Evolutionary conservation across 2,113 vertebrate species (phyloP), one percentile per base, ranked within the genome.

Genomic region (Fulmarus glacialis): DNA sequence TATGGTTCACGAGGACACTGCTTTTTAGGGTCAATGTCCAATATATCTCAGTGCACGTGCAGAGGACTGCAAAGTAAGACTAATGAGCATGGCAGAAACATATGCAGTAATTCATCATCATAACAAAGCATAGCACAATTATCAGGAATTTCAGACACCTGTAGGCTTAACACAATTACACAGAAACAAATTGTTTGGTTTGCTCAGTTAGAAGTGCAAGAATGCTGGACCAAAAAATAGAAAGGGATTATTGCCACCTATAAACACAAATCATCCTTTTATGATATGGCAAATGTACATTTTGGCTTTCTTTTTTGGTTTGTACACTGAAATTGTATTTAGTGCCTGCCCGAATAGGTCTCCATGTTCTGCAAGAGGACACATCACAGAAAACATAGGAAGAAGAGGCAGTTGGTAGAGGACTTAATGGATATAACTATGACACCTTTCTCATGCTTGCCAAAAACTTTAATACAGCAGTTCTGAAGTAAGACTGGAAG

Each of bases 71-170:
- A 72, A 90, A 93, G 47, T n/a, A 82, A 89, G 56, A 96, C 89
- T 97, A 97, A 97, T 82, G 87, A 93, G 50, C 48, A 36, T 66
- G 48, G 85, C 71, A 94, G 78, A 93, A 97, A 92, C 29, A 50
- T 40, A 82, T 8, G 8, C 70, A 93, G 94, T 77, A 96, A 97
- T 97, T 97, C 60, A 97, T 97, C 94, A 96, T 91, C 56, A 45
- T 95, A 97, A 97, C 60, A 94, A 97, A 96, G 53, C 60, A 88
- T 4, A 83, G 68, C 71, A 90, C 52, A 88, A 91, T 93, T 95
- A 96, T 86, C 92, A 94, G 78, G 48, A 83, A 96, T 92, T 96
- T 97, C 75, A 93, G 80, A 45, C 34, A 48, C 80, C 78, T 94
- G 87, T 89, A 96, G 81, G 24, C 56, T 93, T 96, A 77, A 70